Evolutionary conservation across 2,797 vertebrate genomes (phyloP), one percentile per base, ranked within the genome.

Genomic region (Tadarida brasiliensis): DNA sequence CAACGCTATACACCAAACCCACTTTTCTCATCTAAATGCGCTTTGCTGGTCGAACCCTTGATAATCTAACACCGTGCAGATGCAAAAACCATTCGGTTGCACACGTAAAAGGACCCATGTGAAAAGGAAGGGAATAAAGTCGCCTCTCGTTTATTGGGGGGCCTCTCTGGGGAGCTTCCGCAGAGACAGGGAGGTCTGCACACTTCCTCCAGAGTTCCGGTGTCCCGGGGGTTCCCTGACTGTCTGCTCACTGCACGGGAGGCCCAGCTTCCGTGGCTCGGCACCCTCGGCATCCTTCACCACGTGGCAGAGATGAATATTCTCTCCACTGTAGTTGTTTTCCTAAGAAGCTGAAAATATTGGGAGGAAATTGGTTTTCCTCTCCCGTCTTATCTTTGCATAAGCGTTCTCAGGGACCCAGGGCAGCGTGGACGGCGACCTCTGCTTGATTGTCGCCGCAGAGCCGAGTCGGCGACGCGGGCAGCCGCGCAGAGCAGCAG

Each of bases 321-420:
- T 98, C 97, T 77, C 92, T 96, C 93, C 39, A 33, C 59, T 39
- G 30, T 91, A 82, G 96, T 97, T 96, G 77, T 97, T 98, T 96
- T 96, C 91, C 90, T 35, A 1, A 82, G 95, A 92, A 95, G 83
- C 93, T 94, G 96, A 93, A 96, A 96, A 85, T 94, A 94, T 30
- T 90, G 94, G 94, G 91, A 87, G 77, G 90, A 97, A 96, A 90
- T 33, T 63, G 78, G 57, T 85, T 95, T 95, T 96, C 95, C 87
- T 96, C 94, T 96, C 91, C 33, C 70, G 20, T 93, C 95, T 96
- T 97, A 95, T 95, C 87, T 96, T 0, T 35, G 93, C 96, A 71
- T 92, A 91, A 78, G 57, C 90, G 65, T 97, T 95, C 88, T 95
- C 39, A 1, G 49, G 22, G 61, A 81, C 96, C 90, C 74, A 22